Base-by-base conservation (phyloP, 2,888 invertebrate species). In the Lycophotia porphyrea region DNA sequence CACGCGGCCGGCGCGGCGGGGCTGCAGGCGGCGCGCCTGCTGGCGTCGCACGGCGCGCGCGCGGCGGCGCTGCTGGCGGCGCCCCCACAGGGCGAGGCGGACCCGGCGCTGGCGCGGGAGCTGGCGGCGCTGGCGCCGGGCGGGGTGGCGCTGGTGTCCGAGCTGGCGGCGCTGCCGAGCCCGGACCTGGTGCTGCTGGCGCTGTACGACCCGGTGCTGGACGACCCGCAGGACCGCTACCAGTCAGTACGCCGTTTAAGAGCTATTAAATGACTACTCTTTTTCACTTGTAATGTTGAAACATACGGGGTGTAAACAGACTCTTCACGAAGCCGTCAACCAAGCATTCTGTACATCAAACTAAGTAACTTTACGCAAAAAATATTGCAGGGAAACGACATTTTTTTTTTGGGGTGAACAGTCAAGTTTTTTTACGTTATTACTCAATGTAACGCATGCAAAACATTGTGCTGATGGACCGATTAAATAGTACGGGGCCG, bases 41-140 rank as follows among this genome's bases (percentile, higher is more conserved):
- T 99, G 84, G 97, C 98, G 72, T 97, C 98, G 90, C 99, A 99
- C 93, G 98, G 98, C 70, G 98, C 98, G 27, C 97, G 98, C 92
- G 97, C 97, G 89, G 97, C 97, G 80, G 97, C 90, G 80, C 97
- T 85, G 79, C 76, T 98, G 21, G 84, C 78, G n/a, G 85, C 74
- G 79, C 65, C 70, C 82, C 27, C 97, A 66, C 65, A 69, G 67
- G 80, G 73, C 82, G 83, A 84, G 88, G 87, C 80, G 84, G 78
- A 52, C 67, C 83, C 74, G 74, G 78, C 66, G 15, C 1, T 2
- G 73, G 66, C 60, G 66, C 82, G 76, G 82, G 84, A 85, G 88
- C 87, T 98, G 21, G 84, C 80, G 84, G 77, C 61, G 70, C 83
- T 74, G 75, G 78, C 78, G 81, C 80, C 78, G 90, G 91, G 74